Conservation (phyloP, 30 jellyfish, hydroid and myxozoan species). For the Chrysaora quinquecirrha region DNA sequence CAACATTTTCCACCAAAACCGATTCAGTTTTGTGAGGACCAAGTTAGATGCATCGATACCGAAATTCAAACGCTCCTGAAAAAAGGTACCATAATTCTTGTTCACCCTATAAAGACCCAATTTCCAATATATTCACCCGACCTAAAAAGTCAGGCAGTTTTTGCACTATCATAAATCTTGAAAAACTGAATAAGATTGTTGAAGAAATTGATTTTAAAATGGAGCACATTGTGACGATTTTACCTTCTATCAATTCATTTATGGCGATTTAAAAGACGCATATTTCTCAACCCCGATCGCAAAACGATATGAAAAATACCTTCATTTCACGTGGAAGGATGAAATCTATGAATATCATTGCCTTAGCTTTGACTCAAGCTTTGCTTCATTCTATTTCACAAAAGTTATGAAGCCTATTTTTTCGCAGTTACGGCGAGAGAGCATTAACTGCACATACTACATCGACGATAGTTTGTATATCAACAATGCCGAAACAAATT, state of each 20-base stretch:
- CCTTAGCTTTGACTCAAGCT: too few species aligned
- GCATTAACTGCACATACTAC: too few species aligned
- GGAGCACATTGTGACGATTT: background rate
- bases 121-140: too few species aligned
- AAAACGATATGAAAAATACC: background rate
- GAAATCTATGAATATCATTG: constrained; percentile 7
- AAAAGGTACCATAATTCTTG: too few species aligned
- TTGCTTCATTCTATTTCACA: constrained; percentile 5
- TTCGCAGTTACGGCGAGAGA: too few species aligned
- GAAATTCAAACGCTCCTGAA: too few species aligned
- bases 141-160: too few species aligned
- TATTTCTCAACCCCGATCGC: constrained; percentile 1
- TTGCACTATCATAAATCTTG: too few species aligned
- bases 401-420: too few species aligned
- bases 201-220: background rate
- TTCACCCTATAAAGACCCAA: too few species aligned
- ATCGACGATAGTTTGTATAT: constrained; percentile 7
- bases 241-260: background rate
- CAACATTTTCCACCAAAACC: background rate
- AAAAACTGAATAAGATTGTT: background rate
- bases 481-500: background rate
- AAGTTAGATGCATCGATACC: background rate
- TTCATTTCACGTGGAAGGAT: too few species aligned
- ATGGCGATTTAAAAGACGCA: constrained; percentile 6
- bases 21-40: background rate